These are phyloP conservation scores for Chionodraco myersi DNA, from an alignment of 2,113 vertebrate genomes.

Conservation along the genomic window DNA sequence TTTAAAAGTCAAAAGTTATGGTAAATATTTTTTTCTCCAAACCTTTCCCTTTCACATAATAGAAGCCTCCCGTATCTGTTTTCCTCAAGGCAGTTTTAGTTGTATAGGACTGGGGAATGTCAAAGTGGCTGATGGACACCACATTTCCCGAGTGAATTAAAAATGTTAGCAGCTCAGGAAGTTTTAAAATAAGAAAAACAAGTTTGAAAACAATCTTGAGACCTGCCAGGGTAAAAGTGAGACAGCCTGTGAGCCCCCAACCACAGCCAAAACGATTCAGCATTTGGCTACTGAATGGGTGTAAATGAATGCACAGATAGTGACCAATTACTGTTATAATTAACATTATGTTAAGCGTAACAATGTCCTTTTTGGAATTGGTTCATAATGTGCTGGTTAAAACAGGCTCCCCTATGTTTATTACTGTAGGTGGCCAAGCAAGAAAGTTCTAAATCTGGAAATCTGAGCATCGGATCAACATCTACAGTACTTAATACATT, in stretches of 20 bases:
- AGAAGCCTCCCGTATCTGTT: neutral
- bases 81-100: conserved; percentile 4
- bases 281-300: conserved; percentile 24
- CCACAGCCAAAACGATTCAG: conserved; percentile 34
- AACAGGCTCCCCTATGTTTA: conserved; percentile 4
- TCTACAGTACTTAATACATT: conserved; percentile 50
- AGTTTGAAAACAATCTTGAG: conserved; percentile 40
- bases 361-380: conserved; percentile 11
- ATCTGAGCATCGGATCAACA: conserved; percentile 49
- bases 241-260: conserved; percentile 31
- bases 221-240: conserved; percentile 40
- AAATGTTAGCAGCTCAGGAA: conserved; percentile 27
- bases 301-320: conserved; percentile 12
- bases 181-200: conserved; percentile 38
- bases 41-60: conserved; percentile 11
- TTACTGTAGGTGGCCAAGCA: conserved; percentile 10
- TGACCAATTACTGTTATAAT: conserved; percentile 28
- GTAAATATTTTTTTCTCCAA: neutral
- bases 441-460: conserved; percentile 35
- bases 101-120: conserved; percentile 18
- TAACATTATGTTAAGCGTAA: conserved; percentile 3
- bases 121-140: conserved; percentile 28
- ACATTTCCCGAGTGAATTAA: conserved; percentile 42
- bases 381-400: conserved; percentile 9
- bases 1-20: conserved; percentile 1